Percentiles rank a stretch among this genome's conserved stretches.
These are phyloP conservation scores for Emydoidea blandingii DNA, from an alignment of 2,797 vertebrate genomes.

Conservation along the genomic window DNA sequence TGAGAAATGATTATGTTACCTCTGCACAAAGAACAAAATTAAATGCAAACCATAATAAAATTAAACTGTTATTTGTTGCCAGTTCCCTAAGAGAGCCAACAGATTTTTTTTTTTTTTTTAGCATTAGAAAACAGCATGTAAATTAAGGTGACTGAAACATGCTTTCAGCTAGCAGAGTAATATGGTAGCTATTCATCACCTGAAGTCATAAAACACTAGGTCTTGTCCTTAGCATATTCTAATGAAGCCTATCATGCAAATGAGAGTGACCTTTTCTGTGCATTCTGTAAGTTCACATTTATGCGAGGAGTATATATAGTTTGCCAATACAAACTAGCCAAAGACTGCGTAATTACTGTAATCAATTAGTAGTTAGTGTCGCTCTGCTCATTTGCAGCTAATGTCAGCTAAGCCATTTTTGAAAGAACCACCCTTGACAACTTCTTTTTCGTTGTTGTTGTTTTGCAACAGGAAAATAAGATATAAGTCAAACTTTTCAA, in stretches of 20 bases:
- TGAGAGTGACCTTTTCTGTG: constrained; percentile 95
- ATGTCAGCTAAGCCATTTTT: constrained; percentile 91
- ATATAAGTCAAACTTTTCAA: constrained; percentile 75
- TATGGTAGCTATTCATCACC: constrained; percentile 95
- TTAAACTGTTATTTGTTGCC: constrained; percentile 84
- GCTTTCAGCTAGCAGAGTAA: constrained; percentile 89
- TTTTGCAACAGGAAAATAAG: constrained; percentile 73
- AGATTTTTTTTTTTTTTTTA: constrained; percentile 76
- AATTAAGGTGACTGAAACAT: constrained; percentile 95
- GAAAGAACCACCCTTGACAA: constrained; percentile 82
- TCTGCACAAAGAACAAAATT: constrained; percentile 51
- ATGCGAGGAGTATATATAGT: constrained; percentile 89
- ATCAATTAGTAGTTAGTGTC: constrained; percentile 96
- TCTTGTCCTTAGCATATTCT: constrained; percentile 97
- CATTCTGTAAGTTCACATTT: constrained; percentile 96
- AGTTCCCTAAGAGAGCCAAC: constrained; percentile 77
- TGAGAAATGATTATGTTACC: constrained; percentile 32
- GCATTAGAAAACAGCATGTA: constrained; percentile 88
- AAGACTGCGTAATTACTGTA: constrained; percentile 94
- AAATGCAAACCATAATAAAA: constrained; percentile 75
- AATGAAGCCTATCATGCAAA: constrained; percentile 99
- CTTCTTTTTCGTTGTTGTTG: constrained; percentile 81
- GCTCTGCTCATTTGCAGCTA: constrained; percentile 91
- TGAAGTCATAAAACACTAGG: constrained; percentile 92
- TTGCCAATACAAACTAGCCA: constrained; percentile 95